Conservation (phyloP, 2,113 vertebrate genomes). For the Melanocharis versteri region DNA sequence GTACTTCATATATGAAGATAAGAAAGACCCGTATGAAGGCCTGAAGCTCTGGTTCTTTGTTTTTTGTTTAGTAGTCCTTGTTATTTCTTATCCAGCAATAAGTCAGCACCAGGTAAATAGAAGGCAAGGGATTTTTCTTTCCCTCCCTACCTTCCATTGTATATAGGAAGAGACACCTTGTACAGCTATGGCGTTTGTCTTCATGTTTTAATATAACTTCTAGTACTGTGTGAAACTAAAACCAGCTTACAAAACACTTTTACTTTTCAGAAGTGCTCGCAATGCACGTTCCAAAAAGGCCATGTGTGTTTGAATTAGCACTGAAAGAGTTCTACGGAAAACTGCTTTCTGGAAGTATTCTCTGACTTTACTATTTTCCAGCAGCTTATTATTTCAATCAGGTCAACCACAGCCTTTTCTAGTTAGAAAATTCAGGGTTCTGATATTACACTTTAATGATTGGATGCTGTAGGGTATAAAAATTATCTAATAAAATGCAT, state of each 20-base stretch:
- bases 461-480: not conserved
- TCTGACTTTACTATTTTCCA: not conserved
- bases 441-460: not conserved
- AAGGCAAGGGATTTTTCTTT: not conserved
- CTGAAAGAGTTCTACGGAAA: not conserved
- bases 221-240: not conserved
- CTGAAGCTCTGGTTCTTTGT: not conserved
- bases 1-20: not conserved
- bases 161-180: not conserved
- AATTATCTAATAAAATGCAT: not conserved
- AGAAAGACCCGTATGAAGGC: not conserved
- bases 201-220: not conserved
- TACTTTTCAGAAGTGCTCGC: not conserved
- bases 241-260: not conserved
- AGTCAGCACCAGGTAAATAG: not conserved
- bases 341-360: not conserved
- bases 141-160: not conserved
- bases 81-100: not conserved
- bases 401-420: not conserved
- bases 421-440: not conserved
- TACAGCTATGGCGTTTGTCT: not conserved
- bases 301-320: not conserved
- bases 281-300: not conserved
- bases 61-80: not conserved
- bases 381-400: not conserved